phyloP scores from a whole-genome alignment of 53 echinoderm and acorn worm genomes.

The Echinarachnius parma region DNA sequence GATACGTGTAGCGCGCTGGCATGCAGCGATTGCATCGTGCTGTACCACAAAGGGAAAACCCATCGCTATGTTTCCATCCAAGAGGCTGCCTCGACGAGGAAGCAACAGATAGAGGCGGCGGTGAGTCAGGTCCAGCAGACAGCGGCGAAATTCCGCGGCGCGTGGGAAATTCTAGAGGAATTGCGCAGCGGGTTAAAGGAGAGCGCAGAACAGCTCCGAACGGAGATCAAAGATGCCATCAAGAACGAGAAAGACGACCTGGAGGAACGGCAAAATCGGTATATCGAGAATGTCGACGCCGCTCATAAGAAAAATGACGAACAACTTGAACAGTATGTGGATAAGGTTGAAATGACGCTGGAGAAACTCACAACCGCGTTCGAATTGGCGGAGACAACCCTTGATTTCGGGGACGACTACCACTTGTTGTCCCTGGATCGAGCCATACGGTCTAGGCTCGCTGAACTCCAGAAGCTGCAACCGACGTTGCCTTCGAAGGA shows the following conservation, averaged over 20 bases:
- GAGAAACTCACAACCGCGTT: conserved; percentile 77
- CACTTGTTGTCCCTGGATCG: conserved; percentile 63
- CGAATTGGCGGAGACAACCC: conserved; percentile 67
- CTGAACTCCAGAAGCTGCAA: conserved; percentile 38
- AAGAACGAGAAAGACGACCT: conserved; percentile 62
- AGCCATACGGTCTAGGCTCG: conserved; percentile 52
- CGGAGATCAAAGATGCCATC: conserved; percentile 72
- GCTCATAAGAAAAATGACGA: conserved; percentile 51
- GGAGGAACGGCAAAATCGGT: conserved; percentile 57
- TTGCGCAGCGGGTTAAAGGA: conserved; percentile 56
- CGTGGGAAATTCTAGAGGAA: conserved; percentile 74
- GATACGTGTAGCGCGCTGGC: conserved; percentile 43
- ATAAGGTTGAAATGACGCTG: conserved; percentile 60
- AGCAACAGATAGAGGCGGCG: conserved; percentile 54
- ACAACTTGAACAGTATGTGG: conserved; percentile 53
- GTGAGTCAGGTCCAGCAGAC: conserved; percentile 63
- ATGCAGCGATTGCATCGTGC: conserved; percentile 67
- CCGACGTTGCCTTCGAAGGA: conserved; percentile 60
- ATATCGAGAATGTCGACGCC: conserved; percentile 61
- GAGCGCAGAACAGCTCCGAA: conserved; percentile 60
- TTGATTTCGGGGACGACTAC: conserved; percentile 76
- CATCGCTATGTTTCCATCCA: conserved; percentile 48
- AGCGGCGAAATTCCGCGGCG: conserved; percentile 84
- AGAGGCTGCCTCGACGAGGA: conserved; percentile 59
- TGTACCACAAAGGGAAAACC: conserved; percentile 55